phyloP scores from a whole-genome alignment of 2,113 vertebrate genomes.

The Henicopernis longicauda region DNA sequence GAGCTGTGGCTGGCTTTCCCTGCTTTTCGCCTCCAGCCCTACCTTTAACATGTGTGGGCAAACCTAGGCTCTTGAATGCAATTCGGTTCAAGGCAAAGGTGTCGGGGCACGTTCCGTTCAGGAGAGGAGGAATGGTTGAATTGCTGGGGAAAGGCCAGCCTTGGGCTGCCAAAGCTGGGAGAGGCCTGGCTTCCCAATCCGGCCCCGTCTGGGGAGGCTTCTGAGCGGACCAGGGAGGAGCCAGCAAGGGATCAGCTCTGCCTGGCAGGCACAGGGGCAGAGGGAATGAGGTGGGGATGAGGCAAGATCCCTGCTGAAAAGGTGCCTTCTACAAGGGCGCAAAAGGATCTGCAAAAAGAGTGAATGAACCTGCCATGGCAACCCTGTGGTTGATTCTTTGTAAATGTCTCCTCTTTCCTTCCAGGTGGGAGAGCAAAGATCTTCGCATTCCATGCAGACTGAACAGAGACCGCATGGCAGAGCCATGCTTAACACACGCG shows the following conservation, averaged over 20 bases:
- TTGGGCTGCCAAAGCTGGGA: conserved; percentile 25
- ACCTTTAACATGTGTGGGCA: conserved; percentile 65
- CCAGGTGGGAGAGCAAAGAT: neutral
- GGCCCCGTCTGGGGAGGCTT: neutral
- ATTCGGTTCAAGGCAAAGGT: conserved; percentile 30
- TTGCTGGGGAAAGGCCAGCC: conserved; percentile 28
- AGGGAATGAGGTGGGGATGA: neutral
- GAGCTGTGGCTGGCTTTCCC: neutral
- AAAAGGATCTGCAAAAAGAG: neutral
- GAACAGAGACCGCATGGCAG: neutral
- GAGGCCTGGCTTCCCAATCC: neutral
- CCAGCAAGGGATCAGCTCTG: accelerated
- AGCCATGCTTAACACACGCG: accelerated
- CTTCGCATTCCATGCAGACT: neutral
- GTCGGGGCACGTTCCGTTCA: neutral
- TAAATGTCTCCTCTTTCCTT: neutral
- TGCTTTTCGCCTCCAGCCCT: neutral
- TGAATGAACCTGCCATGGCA: neutral
- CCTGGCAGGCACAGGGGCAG: neutral
- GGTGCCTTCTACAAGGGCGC: neutral
- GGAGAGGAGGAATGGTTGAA: conserved; percentile 14
- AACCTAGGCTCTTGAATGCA: neutral
- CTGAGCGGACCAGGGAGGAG: neutral
- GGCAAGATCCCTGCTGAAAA: neutral
- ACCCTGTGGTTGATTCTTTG: neutral